Evolutionary conservation across 2,113 vertebrate species (phyloP), one percentile per base, ranked within the genome.

Genomic region (Tringa solitaria): DNA sequence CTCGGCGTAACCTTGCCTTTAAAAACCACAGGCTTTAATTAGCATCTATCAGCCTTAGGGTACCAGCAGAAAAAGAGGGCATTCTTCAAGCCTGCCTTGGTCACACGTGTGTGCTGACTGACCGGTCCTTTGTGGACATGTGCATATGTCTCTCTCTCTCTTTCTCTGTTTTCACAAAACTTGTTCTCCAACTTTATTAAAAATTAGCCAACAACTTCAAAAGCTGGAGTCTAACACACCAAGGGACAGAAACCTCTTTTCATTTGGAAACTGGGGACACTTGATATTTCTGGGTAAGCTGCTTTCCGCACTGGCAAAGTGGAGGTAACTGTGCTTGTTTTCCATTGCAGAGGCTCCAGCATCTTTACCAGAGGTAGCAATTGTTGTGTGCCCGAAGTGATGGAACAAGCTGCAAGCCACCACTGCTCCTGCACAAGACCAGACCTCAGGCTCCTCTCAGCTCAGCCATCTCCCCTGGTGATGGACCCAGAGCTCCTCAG

Each of bases 381-480:
- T 5, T 1, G 1, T 28, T 11, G 26, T 45, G 32, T 1, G 1
- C 11, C 50, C 16, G 26, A 67, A 61, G 60, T 8, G 8, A 60
- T 22, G 45, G n/a, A 81, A 19, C 24, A 60, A 53, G 59, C 37
- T 46, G 33, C 45, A 53, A 46, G 53, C 6, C 3, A 2, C 20
- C 59, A 22, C 0, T 0, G 13, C 4, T 86, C 27, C 53, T 35
- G 60, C 39, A 35, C 11, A n/a, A 48, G 22, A 48, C 21, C 53
- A 0, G 1, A 18, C 23, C 33, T 22, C 2, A 7, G 23, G 59
- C 37, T 70, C 32, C 14, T 64, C 30, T 78, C 10, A 1, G 48
- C 57, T 59, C 67, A 64, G 50, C 32, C 18, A 3, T 26, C 43
- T 50, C 19, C 33, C 12, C 26, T 4, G 10, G 33, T 7, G 45